Base-by-base conservation (phyloP, 2,888 invertebrate species). In the Nemurella pictetii region DNA sequence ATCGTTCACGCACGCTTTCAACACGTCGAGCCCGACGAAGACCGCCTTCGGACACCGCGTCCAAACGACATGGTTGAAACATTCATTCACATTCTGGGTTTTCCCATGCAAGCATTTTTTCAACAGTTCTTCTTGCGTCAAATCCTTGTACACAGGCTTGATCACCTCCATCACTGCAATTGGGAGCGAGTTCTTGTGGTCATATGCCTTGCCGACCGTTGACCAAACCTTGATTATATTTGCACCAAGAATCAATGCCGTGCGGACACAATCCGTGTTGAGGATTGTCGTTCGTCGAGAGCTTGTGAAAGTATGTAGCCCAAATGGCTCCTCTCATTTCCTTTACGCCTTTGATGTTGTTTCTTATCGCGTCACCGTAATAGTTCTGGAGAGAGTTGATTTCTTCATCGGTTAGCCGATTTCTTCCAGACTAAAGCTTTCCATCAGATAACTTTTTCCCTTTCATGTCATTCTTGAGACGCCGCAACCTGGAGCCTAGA, bases 241-340 rank as follows among this genome's bases (percentile, higher is more conserved):
- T 81, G 78, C 86, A 86, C 86, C 86, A 86, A 55, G 84, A 84
- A n/a, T 84, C 84, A 0, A 12, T 27, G n/a, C 81, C 86, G 28
- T 77, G 84, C 9, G 85, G 86, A 55, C 86, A 85, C 26, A 85
- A 77, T 20, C 78, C 73, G 80, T 87, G 86, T 25, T 78, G 78
- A 15, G 86, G 86, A 1, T 85, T 85, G 12, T 85, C 85, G 78
- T 87, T 80, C 30, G 85, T 85, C n/a, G 86, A 87, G 20, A 32
- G 80, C 25, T 84, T 84, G 80, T 87, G 87, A 74, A 82, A 85
- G 30, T 85, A 87, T 0, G 77, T 85, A 9, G 86, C 86, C 86
- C 86, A 86, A 25, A 87, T 80, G 75, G 84, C 84, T 82, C 82
- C 83, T 15, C 55, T 83, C 87, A 86, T 85, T 25, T 36, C 84